Evolutionary conservation across 2,888 invertebrate species (phyloP).

Genomic region (Frankliniella intonsa): DNA sequence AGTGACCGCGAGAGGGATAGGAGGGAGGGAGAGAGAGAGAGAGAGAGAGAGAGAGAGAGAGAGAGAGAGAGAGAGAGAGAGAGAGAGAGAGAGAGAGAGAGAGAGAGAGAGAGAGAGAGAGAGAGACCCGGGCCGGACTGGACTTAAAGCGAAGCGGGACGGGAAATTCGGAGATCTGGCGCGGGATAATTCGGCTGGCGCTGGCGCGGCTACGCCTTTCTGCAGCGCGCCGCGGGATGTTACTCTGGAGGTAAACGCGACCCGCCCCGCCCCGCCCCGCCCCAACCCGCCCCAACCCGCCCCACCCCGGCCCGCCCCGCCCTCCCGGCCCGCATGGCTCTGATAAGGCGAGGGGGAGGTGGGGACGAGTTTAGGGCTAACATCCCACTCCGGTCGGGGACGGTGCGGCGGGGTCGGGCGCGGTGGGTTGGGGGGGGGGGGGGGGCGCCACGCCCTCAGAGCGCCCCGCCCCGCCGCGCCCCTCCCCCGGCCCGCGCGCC

Average conservation of each 20-base stretch:
- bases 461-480: not conserved
- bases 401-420: not conserved
- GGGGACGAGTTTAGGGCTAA: not conserved
- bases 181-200: not conserved
- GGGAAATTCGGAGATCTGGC: not conserved
- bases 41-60: too few species aligned
- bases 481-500: too few species aligned
- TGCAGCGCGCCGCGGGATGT: not conserved
- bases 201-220: not conserved
- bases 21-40: too few species aligned
- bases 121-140: too few species aligned
- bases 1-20: too few species aligned
- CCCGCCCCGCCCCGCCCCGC: not conserved
- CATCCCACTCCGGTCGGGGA: not conserved
- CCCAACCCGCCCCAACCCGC: not conserved
- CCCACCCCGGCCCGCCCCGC: not conserved
- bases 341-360: not conserved
- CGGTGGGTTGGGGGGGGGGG: not conserved
- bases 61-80: too few species aligned
- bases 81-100: too few species aligned
- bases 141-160: too few species aligned
- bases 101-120: too few species aligned
- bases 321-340: not conserved
- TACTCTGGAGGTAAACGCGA: not conserved
- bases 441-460: slow-evolving; percentile 9